Percentiles rank a stretch among this genome's conserved stretches.
Conservation (phyloP, 2,797 vertebrate species). For the Streptopelia turtur region DNA sequence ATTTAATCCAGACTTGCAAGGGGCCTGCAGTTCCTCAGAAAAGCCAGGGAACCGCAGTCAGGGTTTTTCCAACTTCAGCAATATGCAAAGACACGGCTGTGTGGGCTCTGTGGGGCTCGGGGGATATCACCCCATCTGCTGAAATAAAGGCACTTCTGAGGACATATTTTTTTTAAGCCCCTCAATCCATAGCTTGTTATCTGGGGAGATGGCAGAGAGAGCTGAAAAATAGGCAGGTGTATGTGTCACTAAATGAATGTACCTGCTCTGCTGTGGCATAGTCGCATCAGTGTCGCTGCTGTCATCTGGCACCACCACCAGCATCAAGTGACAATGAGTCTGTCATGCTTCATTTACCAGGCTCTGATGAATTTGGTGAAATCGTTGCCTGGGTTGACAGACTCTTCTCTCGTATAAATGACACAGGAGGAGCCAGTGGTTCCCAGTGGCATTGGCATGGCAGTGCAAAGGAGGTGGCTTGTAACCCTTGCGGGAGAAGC, state of each 20-base stretch:
- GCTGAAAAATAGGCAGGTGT: neutral
- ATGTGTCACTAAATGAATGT: slow-evolving; percentile 56
- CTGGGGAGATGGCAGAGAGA: neutral
- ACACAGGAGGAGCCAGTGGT: neutral
- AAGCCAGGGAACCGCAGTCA: neutral
- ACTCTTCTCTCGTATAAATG: neutral
- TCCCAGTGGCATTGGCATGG: neutral
- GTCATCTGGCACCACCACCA: neutral
- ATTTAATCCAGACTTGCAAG: slow-evolving; percentile 6
- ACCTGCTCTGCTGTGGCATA: slow-evolving; percentile 37
- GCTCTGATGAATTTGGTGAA: slow-evolving; percentile 50
- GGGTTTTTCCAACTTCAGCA: neutral
- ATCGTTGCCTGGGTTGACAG: slow-evolving; percentile 21
- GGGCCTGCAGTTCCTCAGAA: neutral
- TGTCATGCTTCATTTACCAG: slow-evolving; percentile 64
- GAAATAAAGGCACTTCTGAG: slow-evolving; percentile 31
- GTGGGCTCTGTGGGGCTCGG: neutral
- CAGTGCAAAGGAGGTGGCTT: neutral
- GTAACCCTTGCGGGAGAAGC: neutral
- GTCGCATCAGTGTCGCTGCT: slow-evolving; percentile 31
- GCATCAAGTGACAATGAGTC: slow-evolving; percentile 48
- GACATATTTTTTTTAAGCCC: neutral
- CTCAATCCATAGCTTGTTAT: neutral
- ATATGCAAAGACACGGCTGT: neutral
- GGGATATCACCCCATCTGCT: slow-evolving; percentile 18